phyloP scores from a whole-genome alignment of 1,140 invertebrate species.

The Drosophila malerkotliana region DNA sequence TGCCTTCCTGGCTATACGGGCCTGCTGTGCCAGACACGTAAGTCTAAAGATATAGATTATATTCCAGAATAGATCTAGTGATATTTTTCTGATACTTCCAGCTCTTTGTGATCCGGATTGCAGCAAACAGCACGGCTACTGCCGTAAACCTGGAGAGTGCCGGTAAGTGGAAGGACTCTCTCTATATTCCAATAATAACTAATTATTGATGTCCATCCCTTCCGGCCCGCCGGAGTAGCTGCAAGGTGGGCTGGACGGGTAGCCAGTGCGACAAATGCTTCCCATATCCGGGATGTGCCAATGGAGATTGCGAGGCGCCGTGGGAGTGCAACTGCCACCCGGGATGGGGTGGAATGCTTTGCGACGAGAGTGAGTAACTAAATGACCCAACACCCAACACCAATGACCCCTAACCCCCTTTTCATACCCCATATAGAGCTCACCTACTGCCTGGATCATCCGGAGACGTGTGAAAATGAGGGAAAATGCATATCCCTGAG shows the following conservation, averaged over 20 bases:
- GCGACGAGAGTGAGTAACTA: slow-evolving; percentile 89
- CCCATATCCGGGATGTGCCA: slow-evolving; percentile 92
- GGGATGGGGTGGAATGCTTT: slow-evolving; percentile 95
- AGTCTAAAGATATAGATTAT: slow-evolving; percentile 77
- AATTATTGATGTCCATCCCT: neutral
- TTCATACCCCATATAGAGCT: slow-evolving; percentile 85
- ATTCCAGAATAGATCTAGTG: too few relatives aligned
- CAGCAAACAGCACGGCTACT: slow-evolving; percentile 92
- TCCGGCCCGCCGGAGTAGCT: slow-evolving; percentile 85
- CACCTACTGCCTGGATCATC: slow-evolving; percentile 90
- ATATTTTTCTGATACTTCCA: slow-evolving; percentile 76
- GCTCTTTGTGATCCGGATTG: slow-evolving; percentile 93
- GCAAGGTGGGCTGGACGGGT: slow-evolving; percentile 94
- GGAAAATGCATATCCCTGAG: slow-evolving; percentile 91
- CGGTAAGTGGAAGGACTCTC: slow-evolving; percentile 52
- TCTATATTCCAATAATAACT: neutral
- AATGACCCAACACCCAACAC: too few relatives aligned
- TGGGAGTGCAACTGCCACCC: slow-evolving; percentile 94
- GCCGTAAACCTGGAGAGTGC: slow-evolving; percentile 90
- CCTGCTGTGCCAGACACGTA: slow-evolving; percentile 93
- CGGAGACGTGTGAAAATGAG: slow-evolving; percentile 89
- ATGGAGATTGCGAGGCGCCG: slow-evolving; percentile 92
- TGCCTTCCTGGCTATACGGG: slow-evolving; percentile 95
- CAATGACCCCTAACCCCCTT: neutral
- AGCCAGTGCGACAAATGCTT: slow-evolving; percentile 92